Conservation (phyloP, 1,140 invertebrate species). For the Drosophila bocki region DNA sequence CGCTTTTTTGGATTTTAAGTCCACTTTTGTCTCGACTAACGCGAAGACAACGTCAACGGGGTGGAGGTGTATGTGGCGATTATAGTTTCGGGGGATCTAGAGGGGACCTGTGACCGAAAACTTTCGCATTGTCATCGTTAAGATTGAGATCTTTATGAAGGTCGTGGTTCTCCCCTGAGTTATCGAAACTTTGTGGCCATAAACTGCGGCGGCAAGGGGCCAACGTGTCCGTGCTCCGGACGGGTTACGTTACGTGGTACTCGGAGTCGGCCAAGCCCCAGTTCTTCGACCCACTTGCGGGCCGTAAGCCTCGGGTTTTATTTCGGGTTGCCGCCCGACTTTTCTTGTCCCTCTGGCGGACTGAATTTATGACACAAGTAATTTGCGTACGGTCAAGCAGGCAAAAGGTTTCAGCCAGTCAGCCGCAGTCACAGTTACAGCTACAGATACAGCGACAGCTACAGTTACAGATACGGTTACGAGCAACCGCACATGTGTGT, state of each 20-base stretch:
- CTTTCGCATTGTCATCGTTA: constrained; percentile 82
- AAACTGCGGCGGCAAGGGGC: constrained; percentile 56
- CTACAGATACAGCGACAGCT: neutral
- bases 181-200: constrained; percentile 61
- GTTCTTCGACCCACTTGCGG: constrained; percentile 71
- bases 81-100: constrained; percentile 48
- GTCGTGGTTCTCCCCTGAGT: constrained; percentile 49
- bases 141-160: constrained; percentile 82
- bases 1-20: constrained; percentile 67
- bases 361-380: constrained; percentile 82
- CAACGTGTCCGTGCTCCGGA: neutral
- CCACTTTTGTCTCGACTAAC: constrained; percentile 64
- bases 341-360: constrained; percentile 64
- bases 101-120: constrained; percentile 43
- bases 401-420: constrained; percentile 33
- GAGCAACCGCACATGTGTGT: constrained; percentile 38
- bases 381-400: constrained; percentile 81
- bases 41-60: constrained; percentile 63
- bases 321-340: constrained; percentile 63
- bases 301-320: constrained; percentile 69
- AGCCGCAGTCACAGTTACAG: constrained; percentile 27
- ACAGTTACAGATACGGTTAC: constrained; percentile 29
- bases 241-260: constrained; percentile 31
- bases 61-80: neutral
- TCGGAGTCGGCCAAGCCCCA: constrained; percentile 39